Evolutionary conservation across 1,140 invertebrate genomes (phyloP), one percentile per base, ranked within the genome.

Genomic region (Drosophila ficusphila): DNA sequence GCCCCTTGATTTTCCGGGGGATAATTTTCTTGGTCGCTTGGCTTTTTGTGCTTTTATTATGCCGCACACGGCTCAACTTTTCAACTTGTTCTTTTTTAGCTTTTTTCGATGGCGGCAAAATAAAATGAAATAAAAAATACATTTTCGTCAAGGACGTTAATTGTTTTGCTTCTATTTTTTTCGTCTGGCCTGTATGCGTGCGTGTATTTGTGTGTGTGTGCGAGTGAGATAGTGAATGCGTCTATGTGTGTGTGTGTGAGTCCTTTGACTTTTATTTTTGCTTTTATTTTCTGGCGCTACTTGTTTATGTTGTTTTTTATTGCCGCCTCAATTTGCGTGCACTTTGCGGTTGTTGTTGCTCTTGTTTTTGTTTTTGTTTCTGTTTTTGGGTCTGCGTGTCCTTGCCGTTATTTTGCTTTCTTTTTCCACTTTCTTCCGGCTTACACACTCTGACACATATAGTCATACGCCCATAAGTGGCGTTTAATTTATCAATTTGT

Each of bases 91-190:
- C 51, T 61, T 79, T 68, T 64, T 79, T 78, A 78, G 68, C 67
- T 78, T 76, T 68, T 83, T 83, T 83, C 65, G 36, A 53, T 83
- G 74, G 57, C 61, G 41, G 67, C 60, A 49, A 67, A 48, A 77
- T 71, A 78, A 71, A 72, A 76, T 54, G 61, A 67, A 82, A 72
- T 54, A 61, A 79, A 79, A 79, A 79, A 76, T 76, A 88, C 67
- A 73, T 76, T 79, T 86, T 79, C 82, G 82, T 77, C 85, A 89
- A 89, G 83, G 83, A 89, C 85, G 83, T 89, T 83, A 89, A 89
- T 89, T 89, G 85, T 89, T 89, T 89, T 89, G 83, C 83, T 89
- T 89, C 85, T 89, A 89, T 89, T 89, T 88, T 83, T 83, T 79
- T 75, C 67, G 78, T 61, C 70, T 47, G 46, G 53, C 73, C 46